Base-by-base conservation (phyloP, 2,113 vertebrate species). In the Rhea americana region DNA sequence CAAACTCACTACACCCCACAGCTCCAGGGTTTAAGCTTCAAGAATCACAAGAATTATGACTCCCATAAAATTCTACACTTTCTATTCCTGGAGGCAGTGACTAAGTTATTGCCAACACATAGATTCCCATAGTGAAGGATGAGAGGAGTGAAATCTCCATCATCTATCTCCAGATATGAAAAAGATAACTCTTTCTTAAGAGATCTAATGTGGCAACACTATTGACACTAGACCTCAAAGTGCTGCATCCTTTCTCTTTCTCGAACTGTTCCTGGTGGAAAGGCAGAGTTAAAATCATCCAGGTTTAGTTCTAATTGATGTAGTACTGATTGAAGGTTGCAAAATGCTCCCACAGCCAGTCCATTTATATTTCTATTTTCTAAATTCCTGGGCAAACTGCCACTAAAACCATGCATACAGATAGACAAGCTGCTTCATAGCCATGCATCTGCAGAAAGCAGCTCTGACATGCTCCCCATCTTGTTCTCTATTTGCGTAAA, bases 1-100 rank as follows among this genome's bases (percentile, higher is more conserved):
- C 12, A 45, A 58, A 9, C 9, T 63, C 0, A 0, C 55, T 72
- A 79, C 22, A 48, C 4, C 11, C 15, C 4, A 2, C 25, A 3
- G 18, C 3, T 2, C 3, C 13, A 2, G 5, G 14, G n/a, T 28
- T 72, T 71, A 78, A 55, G 3, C 8, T 85, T 87, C 71, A 82
- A 71, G 74, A 71, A 35, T 35, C 35, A 35, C 35, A 35, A 35
- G 35, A 35, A 43, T 9, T 25, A 5, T 85, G 18, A 67, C 10
- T 37, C 7, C 2, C 26, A 68, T 15, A 82, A 89, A 82, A 72
- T n/a, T 87, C 20, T 55, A 6, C 20, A 59, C 2, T 3, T 78
- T 41, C 26, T 12, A 48, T 4, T 63, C 14, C 39, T 43, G 21
- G 26, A 48, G 48, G 11, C 12, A 47, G 3, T 13, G 48, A 17